Evolutionary conservation across 2,113 vertebrate species (phyloP).

Genomic region (Halichoerus grypus): DNA sequence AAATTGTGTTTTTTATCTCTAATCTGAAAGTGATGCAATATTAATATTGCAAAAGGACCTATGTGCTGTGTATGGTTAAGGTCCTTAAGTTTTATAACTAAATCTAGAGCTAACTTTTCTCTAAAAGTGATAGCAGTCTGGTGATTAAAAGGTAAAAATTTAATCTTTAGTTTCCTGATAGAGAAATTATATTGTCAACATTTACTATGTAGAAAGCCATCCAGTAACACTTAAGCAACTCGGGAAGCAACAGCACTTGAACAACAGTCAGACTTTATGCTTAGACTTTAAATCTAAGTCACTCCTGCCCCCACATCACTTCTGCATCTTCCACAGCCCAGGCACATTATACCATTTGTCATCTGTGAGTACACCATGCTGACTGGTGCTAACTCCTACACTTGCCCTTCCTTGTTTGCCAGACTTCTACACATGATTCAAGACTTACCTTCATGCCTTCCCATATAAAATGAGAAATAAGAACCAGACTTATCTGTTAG

Average conservation of each 20-base stretch:
- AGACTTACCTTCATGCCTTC: not conserved
- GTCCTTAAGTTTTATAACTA: not conserved
- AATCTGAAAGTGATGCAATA: not conserved
- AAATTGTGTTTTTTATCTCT: slow-evolving; percentile 23
- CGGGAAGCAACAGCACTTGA: not conserved
- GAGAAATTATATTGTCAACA: not conserved
- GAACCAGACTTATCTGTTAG: not conserved
- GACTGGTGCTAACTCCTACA: not conserved
- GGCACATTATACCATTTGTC: not conserved
- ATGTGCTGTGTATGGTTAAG: not conserved
- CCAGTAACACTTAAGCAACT: not conserved
- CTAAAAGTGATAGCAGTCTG: not conserved
- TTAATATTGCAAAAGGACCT: not conserved
- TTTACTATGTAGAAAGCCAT: not conserved
- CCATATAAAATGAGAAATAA: not conserved
- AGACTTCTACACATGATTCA: not conserved
- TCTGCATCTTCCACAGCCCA: not conserved
- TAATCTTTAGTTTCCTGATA: not conserved
- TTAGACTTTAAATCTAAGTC: not conserved
- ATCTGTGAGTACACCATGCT: not conserved
- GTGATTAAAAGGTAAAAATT: not conserved
- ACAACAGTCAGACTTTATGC: not conserved
- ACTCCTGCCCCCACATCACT: not conserved
- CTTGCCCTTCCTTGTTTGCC: not conserved
- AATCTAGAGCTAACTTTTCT: not conserved